phyloP scores from a whole-genome alignment of 2,113 vertebrate genomes.

The Fregata magnificens region DNA sequence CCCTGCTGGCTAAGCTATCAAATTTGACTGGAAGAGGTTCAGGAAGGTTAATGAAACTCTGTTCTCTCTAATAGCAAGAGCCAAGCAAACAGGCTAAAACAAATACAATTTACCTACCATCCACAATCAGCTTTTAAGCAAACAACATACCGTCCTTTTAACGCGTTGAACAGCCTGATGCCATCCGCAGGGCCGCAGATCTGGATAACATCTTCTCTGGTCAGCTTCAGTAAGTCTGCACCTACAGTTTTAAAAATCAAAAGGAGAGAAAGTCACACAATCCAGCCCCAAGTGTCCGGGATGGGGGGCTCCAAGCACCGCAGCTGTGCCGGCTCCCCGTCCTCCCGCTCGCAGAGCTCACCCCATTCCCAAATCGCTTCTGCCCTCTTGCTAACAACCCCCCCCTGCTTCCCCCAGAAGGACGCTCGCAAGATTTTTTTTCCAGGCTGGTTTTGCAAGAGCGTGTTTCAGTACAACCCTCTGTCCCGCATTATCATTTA shows the following conservation, averaged over 20 bases:
- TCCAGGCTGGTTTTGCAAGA: background rate
- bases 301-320: fast-evolving
- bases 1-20: background rate
- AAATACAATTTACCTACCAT: background rate
- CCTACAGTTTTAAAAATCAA: conserved; percentile 67
- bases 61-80: too few relatives aligned
- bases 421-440: background rate
- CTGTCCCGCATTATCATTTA: fast-evolving
- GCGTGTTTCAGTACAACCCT: fast-evolving
- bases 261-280: background rate
- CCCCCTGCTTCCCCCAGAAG: background rate
- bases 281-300: fast-evolving
- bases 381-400: background rate
- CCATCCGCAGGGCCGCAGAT: conserved; percentile 98
- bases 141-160: conserved; percentile 88
- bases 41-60: background rate
- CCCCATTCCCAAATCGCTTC: background rate
- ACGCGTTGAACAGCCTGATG: conserved; percentile 93
- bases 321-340: background rate
- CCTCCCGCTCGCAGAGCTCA: background rate
- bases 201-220: conserved; percentile 96
- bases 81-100: background rate
- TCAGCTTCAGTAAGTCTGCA: conserved; percentile 92
- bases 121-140: background rate
- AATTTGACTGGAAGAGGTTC: background rate